These are phyloP conservation scores for Pteropus rufus DNA, from an alignment of 2,797 vertebrate species.

Conservation along the genomic window DNA sequence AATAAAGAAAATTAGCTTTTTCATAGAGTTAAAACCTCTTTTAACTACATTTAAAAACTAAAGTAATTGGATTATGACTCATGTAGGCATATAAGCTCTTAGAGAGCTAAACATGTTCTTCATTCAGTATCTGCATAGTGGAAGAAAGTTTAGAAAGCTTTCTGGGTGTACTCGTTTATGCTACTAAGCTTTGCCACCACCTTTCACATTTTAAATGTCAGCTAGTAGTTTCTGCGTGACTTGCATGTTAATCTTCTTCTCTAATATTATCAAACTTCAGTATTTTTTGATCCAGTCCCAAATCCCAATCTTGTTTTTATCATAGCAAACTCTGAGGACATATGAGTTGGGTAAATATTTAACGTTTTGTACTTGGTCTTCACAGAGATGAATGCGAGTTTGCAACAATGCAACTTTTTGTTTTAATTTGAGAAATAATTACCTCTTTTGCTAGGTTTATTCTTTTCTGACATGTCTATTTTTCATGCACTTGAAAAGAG, in stretches of 20 bases:
- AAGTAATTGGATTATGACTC: not conserved
- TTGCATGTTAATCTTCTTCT: not conserved
- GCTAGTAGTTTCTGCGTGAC: not conserved
- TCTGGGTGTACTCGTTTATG: not conserved
- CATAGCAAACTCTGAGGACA: not conserved
- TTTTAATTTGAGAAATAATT: not conserved
- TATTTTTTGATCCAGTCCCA: not conserved
- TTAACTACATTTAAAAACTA: not conserved
- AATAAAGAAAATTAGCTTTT: not conserved
- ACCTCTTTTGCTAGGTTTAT: not conserved
- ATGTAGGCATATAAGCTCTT: accelerated
- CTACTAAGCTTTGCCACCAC: not conserved
- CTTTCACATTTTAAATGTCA: not conserved
- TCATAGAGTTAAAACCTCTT: not conserved
- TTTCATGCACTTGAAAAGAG: not conserved
- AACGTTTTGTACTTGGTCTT: not conserved
- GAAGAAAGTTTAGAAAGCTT: not conserved
- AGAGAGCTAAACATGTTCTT: not conserved
- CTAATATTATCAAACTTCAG: too few relatives aligned
- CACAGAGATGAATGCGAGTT: not conserved
- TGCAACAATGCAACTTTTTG: not conserved
- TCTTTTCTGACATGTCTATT: not conserved
- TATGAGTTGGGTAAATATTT: not conserved
- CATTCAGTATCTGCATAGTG: not conserved
- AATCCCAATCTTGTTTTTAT: not conserved